A percentile compares a stretch with the other conserved stretches of the same genome.
phyloP scores from a whole-genome alignment of 2,888 invertebrate genomes.

The Amiota minor region DNA sequence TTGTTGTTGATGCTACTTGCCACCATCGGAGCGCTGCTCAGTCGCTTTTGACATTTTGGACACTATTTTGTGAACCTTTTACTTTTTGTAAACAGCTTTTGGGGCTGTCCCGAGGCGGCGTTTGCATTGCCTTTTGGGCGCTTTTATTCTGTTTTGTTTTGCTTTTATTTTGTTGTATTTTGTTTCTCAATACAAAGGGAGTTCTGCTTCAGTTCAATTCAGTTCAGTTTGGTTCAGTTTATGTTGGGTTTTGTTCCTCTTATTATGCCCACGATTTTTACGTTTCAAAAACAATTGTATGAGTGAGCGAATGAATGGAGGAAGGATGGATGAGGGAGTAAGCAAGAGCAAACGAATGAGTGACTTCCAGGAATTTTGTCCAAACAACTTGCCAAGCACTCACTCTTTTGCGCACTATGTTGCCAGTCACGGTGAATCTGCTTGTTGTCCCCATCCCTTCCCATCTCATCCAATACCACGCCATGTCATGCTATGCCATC shows the following conservation, averaged over 20 bases:
- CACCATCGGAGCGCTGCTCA: background rate
- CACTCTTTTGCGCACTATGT: constrained; percentile 32
- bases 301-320: constrained; percentile 4
- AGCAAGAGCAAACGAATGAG: constrained; percentile 9
- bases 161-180: constrained; percentile 21
- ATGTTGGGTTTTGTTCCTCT: background rate
- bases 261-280: constrained; percentile 15
- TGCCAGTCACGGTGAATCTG: background rate
- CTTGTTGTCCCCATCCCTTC: too few species aligned
- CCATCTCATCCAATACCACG: too few species aligned
- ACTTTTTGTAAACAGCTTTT: constrained; percentile 42
- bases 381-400: constrained; percentile 36
- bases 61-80: constrained; percentile 65
- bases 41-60: constrained; percentile 66
- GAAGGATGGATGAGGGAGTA: too few species aligned
- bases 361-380: constrained; percentile 47
- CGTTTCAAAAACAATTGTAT: constrained; percentile 22
- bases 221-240: background rate
- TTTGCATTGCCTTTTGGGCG: background rate
- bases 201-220: background rate
- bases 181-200: background rate
- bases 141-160: constrained; percentile 10
- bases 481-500: too few species aligned
- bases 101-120: constrained; percentile 12
- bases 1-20: too few species aligned